These are phyloP conservation scores for Gallinago paraguaiae DNA, from an alignment of 2,113 vertebrate species.

Conservation along the genomic window DNA sequence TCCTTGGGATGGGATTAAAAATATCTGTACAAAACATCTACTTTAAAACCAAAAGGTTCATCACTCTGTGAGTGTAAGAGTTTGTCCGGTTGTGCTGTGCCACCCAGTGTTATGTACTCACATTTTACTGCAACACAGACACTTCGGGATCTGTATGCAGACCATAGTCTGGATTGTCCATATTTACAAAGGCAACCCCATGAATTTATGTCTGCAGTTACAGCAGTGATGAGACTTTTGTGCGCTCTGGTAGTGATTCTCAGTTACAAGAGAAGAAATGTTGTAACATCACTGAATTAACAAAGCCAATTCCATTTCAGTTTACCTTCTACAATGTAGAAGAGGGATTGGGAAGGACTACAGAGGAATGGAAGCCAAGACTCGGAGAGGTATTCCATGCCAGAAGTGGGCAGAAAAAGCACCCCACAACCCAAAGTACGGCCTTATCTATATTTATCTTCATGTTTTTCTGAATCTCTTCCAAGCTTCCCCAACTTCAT, in stretches of 20 bases:
- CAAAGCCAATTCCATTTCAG: conserved; percentile 63
- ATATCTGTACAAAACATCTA: background rate
- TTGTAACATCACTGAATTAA: background rate
- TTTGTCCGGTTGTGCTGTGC: background rate
- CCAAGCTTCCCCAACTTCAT: background rate
- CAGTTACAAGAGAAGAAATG: background rate
- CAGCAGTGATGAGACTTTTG: background rate
- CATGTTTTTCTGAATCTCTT: background rate
- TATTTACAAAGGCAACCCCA: background rate
- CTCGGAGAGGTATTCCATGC: conserved; percentile 75
- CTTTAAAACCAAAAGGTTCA: background rate
- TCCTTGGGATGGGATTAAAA: background rate
- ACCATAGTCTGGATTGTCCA: background rate
- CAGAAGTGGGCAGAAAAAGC: conserved; percentile 78
- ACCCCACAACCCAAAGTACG: conserved; percentile 86
- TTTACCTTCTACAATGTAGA: conserved; percentile 82
- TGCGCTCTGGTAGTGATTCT: background rate
- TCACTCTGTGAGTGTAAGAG: background rate
- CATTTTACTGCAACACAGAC: background rate
- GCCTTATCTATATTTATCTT: background rate
- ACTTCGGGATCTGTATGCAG: background rate
- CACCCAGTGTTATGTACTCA: background rate
- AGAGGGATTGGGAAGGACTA: conserved; percentile 81
- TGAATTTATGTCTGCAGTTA: background rate
- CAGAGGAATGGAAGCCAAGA: conserved; percentile 83